Conservation (phyloP, 2,888 invertebrate genomes). For the Teinopalpus imperialis region DNA sequence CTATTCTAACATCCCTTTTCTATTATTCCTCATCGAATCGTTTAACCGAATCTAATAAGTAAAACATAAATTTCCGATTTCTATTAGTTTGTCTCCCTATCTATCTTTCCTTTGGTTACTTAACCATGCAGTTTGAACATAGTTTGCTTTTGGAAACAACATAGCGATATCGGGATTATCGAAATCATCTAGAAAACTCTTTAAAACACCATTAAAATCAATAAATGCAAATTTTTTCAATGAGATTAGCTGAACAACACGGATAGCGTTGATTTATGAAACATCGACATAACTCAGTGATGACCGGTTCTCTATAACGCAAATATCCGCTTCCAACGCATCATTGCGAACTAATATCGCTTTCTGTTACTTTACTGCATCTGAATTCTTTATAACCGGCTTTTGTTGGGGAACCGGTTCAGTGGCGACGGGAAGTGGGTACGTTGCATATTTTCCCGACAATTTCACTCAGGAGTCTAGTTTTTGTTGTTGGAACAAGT, state of each 20-base stretch:
- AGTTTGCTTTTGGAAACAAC: not conserved
- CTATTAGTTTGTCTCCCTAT: too few species aligned
- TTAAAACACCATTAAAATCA: too few species aligned
- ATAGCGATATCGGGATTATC: too few species aligned
- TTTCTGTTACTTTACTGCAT: conserved; percentile 35
- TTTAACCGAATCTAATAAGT: too few species aligned
- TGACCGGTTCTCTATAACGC: conserved; percentile 49
- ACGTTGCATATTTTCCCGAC: conserved; percentile 36
- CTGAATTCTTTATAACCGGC: conserved; percentile 39
- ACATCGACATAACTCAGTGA: conserved; percentile 13
- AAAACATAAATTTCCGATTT: too few species aligned
- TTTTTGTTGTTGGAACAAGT: conserved; percentile 32
- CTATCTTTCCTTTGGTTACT: too few species aligned
- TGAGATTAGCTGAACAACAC: too few species aligned
- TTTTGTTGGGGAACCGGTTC: conserved; percentile 34
- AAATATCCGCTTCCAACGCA: conserved; percentile 52
- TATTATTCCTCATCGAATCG: too few species aligned
- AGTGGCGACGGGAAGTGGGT: conserved; percentile 29
- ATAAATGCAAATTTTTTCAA: too few species aligned
- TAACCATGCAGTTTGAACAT: too few species aligned
- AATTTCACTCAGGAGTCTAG: conserved; percentile 33
- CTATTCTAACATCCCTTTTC: too few species aligned
- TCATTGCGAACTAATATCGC: conserved; percentile 43
- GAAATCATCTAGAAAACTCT: too few species aligned
- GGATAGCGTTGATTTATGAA: conserved; percentile 17